phyloP scores from a whole-genome alignment of 1,140 invertebrate genomes.

The Bombus cullumanus region DNA sequence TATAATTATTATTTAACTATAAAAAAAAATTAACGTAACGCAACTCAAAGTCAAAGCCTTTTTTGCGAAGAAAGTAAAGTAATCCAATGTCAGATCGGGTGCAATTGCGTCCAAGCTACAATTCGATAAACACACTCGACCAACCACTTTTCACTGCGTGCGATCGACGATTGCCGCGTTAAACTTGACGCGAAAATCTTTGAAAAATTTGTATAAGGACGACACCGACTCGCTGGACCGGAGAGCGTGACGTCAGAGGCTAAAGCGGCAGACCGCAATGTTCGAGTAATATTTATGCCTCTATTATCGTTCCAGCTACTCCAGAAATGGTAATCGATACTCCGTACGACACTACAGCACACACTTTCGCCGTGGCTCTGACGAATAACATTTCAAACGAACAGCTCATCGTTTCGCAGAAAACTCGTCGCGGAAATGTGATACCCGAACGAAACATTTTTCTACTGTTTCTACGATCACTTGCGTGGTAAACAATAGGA shows the following conservation, averaged over 20 bases:
- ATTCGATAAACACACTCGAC: not conserved
- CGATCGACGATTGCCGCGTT: too few relatives aligned
- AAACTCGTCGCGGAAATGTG: not conserved
- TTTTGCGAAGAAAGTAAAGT: not conserved
- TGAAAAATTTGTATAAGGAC: not conserved
- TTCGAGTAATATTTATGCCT: conserved; percentile 22
- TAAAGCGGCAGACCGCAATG: not conserved
- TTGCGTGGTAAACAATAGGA: not conserved
- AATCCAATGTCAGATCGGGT: rapidly evolving
- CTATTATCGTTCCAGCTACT: conserved; percentile 24
- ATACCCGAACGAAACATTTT: not conserved
- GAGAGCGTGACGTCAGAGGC: not conserved
- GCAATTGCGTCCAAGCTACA: not conserved
- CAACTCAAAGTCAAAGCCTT: not conserved
- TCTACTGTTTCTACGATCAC: not conserved
- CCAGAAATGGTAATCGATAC: conserved; percentile 35
- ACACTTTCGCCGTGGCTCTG: not conserved
- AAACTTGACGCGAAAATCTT: too few relatives aligned
- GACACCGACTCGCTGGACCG: not conserved
- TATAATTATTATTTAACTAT: too few relatives aligned
- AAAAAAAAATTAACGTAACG: not conserved
- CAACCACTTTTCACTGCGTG: not conserved
- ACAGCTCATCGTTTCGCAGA: not conserved
- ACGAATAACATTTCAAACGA: not conserved
- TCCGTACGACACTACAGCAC: not conserved